Percentiles rank a stretch among this genome's conserved stretches.
Evolutionary conservation across 2,113 vertebrate species (phyloP).

Genomic region (Varanus salvator): DNA sequence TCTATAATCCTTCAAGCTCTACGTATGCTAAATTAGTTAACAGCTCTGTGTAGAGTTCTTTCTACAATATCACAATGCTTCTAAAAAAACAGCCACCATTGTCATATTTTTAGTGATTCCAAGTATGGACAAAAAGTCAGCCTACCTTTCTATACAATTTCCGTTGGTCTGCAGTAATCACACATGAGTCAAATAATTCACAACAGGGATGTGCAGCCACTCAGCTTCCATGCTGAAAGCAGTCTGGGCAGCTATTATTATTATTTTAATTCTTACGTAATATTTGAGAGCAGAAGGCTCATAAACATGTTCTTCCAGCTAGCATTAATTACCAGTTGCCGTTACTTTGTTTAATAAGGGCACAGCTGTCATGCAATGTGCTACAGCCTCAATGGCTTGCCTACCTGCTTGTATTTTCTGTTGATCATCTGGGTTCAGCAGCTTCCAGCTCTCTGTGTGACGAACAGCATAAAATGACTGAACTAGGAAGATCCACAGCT

Average conservation of each 20-base stretch:
- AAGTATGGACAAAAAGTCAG: constrained; percentile 59
- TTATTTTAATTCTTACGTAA: constrained; percentile 53
- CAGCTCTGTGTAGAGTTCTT: constrained; percentile 56
- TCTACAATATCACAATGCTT: constrained; percentile 55
- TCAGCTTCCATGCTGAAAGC: constrained; percentile 33
- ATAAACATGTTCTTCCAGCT: constrained; percentile 42
- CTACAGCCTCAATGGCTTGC: constrained; percentile 49
- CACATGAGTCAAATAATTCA: constrained; percentile 38
- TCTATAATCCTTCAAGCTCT: not conserved
- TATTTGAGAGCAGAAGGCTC: constrained; percentile 46
- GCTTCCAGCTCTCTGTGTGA: constrained; percentile 93
- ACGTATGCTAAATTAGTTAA: constrained; percentile 1
- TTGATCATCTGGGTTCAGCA: constrained; percentile 84
- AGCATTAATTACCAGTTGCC: constrained; percentile 40
- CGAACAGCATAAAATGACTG: constrained; percentile 95
- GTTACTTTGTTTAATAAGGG: constrained; percentile 49
- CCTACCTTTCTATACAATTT: constrained; percentile 11
- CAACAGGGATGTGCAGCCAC: constrained; percentile 44
- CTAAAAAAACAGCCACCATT: constrained; percentile 55
- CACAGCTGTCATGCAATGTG: constrained; percentile 41
- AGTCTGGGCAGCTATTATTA: constrained; percentile 31
- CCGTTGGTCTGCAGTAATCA: constrained; percentile 15
- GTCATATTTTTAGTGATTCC: constrained; percentile 57
- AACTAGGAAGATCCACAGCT: constrained; percentile 95
- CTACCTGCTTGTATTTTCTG: constrained; percentile 92